A percentile compares a stretch with the other conserved stretches of the same genome.
Conservation (phyloP, 2,888 invertebrate genomes). For the Harpalus rubripes region DNA sequence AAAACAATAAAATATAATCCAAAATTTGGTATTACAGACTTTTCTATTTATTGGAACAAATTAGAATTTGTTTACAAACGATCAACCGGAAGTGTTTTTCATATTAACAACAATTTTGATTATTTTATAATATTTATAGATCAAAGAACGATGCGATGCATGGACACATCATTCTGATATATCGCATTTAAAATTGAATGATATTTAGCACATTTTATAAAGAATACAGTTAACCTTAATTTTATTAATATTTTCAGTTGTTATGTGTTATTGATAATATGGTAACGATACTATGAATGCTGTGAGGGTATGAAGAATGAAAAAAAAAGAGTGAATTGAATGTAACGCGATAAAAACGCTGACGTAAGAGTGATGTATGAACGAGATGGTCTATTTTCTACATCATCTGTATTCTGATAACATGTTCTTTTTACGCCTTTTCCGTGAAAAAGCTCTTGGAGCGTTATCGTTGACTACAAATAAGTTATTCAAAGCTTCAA, state of each 20-base stretch:
- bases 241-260: not conserved
- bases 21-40: no score
- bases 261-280: not conserved
- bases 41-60: no score
- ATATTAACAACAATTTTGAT: no score
- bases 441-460: not conserved
- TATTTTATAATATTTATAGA: no score
- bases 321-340: constrained; percentile 14
- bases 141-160: no score
- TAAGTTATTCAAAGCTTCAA: constrained; percentile 5
- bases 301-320: not conserved
- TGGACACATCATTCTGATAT: no score
- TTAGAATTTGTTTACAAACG: no score
- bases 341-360: constrained; percentile 19
- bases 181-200: no score
- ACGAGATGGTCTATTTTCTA: constrained; percentile 18
- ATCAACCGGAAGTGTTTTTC: no score
- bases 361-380: constrained; percentile 37
- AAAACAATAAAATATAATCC: no score
- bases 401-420: constrained; percentile 28
- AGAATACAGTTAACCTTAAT: not conserved
- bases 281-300: not conserved
- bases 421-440: constrained; percentile 14
- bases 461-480: constrained; percentile 19
- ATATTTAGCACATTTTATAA: no score